phyloP scores from a whole-genome alignment of 92 coral and sea anemone genomes.

The Palythoa caribaeorum region DNA sequence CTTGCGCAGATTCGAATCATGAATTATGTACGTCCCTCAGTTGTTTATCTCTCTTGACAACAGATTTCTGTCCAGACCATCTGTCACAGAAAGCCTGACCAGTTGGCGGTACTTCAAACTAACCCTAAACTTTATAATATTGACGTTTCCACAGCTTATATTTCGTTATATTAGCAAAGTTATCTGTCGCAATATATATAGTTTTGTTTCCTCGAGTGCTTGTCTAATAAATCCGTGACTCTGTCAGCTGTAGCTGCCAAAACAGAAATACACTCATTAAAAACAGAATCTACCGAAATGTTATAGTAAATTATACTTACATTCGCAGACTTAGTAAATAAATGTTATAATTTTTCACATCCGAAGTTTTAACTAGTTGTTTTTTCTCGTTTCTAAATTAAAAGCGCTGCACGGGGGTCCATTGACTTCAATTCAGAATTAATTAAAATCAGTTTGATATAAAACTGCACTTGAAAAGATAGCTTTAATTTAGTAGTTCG shows the following conservation, averaged over 20 bases:
- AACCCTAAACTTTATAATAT: background rate
- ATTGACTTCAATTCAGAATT: conserved; percentile 39
- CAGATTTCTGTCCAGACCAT: conserved; percentile 23
- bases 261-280: background rate
- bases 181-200: background rate
- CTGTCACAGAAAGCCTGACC: conserved; percentile 37
- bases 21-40: background rate
- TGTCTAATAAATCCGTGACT: background rate
- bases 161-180: background rate
- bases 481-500: conserved; percentile 46
- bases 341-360: background rate
- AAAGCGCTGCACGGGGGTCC: conserved; percentile 7
- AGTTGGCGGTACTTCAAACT: background rate
- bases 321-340: conserved; percentile 17
- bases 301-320: conserved; percentile 1
- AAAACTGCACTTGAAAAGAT: conserved; percentile 52
- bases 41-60: conserved; percentile 14
- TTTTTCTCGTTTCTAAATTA: background rate
- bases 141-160: background rate
- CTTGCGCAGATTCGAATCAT: background rate
- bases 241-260: background rate
- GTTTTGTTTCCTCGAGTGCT: background rate
- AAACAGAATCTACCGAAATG: background rate
- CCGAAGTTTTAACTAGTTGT: background rate
- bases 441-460: conserved; percentile 49